Conservation (phyloP, 2,888 invertebrate genomes). For the Drosophila dives region DNA sequence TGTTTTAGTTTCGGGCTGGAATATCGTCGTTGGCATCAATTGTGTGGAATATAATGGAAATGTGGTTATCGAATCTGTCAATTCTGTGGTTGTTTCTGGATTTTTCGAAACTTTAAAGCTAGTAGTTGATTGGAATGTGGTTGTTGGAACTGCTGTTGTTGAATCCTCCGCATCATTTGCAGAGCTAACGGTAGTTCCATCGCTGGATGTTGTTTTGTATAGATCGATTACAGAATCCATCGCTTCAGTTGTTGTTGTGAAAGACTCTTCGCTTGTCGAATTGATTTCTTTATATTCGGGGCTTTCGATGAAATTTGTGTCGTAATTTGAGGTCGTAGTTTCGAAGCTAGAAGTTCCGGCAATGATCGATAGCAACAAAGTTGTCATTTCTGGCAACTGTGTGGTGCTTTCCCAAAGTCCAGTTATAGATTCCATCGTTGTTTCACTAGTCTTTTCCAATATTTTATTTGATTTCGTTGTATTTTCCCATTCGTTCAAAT, state of each 20-base stretch:
- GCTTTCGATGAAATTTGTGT: background rate
- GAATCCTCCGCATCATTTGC: background rate
- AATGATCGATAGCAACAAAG: conserved; percentile 51
- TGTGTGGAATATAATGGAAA: conserved; percentile 1
- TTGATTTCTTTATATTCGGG: background rate
- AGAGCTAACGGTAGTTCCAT: background rate
- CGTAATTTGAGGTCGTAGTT: conserved; percentile 22
- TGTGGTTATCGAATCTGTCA: background rate
- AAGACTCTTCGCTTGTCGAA: background rate
- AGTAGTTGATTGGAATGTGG: background rate
- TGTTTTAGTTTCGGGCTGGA: background rate
- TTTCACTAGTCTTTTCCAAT: background rate
- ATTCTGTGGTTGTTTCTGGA: conserved; percentile 8
- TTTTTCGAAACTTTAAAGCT: background rate
- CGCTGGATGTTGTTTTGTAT: background rate
- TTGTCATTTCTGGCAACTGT: conserved; percentile 25
- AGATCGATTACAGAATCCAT: background rate
- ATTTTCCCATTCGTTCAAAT: background rate
- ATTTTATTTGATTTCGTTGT: background rate
- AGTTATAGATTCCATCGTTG: conserved; percentile 22
- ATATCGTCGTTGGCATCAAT: background rate
- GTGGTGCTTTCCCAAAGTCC: conserved; percentile 27
- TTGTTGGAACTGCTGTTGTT: background rate
- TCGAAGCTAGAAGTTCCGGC: conserved; percentile 42
- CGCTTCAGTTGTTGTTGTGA: background rate